Evolutionary conservation across 2,113 vertebrate genomes (phyloP).

Genomic region (Tapirus terrestris): DNA sequence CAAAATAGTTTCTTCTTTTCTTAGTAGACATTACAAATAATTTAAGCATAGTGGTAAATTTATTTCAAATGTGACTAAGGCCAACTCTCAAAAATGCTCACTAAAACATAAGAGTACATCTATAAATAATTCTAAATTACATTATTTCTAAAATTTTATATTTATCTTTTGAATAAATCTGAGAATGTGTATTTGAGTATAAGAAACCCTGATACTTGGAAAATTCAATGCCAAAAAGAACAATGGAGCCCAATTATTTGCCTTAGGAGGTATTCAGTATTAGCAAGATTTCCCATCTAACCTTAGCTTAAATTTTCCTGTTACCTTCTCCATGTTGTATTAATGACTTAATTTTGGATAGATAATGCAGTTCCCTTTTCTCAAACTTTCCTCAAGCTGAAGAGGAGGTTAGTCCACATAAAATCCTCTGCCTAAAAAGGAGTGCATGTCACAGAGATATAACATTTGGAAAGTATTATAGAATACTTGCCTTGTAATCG

Average conservation of each 20-base stretch:
- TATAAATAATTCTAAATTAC: not conserved
- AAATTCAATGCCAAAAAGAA: not conserved
- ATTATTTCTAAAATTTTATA: not conserved
- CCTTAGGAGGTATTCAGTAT: not conserved
- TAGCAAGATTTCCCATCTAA: not conserved
- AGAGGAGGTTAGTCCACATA: not conserved
- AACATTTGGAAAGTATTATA: not conserved
- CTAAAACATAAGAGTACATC: not conserved
- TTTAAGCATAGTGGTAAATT: not conserved
- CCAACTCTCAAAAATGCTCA: not conserved
- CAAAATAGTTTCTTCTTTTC: not conserved
- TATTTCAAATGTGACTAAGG: not conserved
- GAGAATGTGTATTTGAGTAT: not conserved
- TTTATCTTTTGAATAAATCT: not conserved
- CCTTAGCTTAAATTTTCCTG: not conserved
- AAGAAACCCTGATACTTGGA: not conserved
- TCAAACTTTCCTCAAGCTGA: not conserved
- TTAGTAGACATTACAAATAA: not conserved
- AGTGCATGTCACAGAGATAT: not conserved
- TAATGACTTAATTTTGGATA: not conserved
- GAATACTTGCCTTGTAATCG: not conserved
- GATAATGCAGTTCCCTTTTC: not conserved
- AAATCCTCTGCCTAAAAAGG: not conserved
- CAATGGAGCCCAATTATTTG: not conserved
- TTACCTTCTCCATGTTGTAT: not conserved